Percentiles rank a stretch among this genome's conserved stretches.
Evolutionary conservation across 2,113 vertebrate genomes (phyloP).

Genomic region (Monopterus albus): DNA sequence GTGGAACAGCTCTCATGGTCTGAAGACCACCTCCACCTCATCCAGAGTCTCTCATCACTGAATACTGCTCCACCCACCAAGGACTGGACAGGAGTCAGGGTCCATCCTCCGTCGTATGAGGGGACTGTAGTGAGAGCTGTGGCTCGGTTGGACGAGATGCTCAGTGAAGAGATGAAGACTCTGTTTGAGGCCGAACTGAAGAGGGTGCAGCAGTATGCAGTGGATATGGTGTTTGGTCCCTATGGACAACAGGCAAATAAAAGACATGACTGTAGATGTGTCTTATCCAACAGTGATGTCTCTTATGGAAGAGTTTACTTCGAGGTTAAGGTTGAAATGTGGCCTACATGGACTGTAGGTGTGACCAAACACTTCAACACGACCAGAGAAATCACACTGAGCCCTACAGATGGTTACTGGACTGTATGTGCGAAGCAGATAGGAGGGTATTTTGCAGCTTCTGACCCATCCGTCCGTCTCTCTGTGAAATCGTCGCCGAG

Average conservation of each 20-base stretch:
- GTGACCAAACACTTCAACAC: background rate
- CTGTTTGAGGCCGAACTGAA: background rate
- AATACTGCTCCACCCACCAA: conserved; percentile 12
- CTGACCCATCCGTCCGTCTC: background rate
- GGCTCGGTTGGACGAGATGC: background rate
- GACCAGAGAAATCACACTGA: background rate
- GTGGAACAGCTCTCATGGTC: background rate
- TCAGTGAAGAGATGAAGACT: conserved; percentile 4
- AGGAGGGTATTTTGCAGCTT: accelerated
- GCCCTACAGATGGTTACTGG: conserved; percentile 1
- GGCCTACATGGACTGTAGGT: background rate
- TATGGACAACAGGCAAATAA: background rate
- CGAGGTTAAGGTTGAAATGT: conserved; percentile 8
- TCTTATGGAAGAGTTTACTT: conserved; percentile 1
- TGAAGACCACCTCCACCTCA: conserved; percentile 11
- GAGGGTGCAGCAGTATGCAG: conserved; percentile 1
- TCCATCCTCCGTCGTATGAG: conserved; percentile 1
- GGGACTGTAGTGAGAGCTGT: conserved; percentile 14
- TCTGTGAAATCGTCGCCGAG: background rate
- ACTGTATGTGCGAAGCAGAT: background rate
- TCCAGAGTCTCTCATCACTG: background rate
- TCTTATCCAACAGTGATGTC: background rate
- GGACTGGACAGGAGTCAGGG: conserved; percentile 2
- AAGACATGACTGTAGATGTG: background rate
- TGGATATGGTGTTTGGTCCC: conserved; percentile 14